These are phyloP conservation scores for Eubucco bourcierii DNA, from an alignment of 2,113 vertebrate species.

Conservation along the genomic window DNA sequence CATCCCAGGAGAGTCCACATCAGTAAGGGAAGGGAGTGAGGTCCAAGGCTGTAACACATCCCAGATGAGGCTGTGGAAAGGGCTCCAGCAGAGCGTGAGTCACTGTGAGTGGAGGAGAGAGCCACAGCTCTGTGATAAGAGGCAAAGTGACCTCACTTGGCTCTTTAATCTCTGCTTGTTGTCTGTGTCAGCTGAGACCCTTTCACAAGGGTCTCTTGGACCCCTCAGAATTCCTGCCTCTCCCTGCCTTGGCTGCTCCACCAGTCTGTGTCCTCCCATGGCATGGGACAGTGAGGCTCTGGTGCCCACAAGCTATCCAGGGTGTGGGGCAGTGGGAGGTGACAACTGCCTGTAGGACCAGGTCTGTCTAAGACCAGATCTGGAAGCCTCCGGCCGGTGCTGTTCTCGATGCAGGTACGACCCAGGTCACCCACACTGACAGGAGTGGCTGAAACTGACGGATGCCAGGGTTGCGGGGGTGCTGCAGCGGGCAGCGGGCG, in stretches of 20 bases:
- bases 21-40: slow-evolving; percentile 40
- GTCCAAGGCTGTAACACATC: slow-evolving; percentile 63
- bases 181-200: not conserved
- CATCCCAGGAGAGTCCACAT: slow-evolving; percentile 70
- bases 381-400: too few species aligned
- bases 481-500: not conserved
- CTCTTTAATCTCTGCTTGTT: not conserved
- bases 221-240: rapidly evolving
- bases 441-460: rapidly evolving
- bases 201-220: not conserved
- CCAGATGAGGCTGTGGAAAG: slow-evolving; percentile 66
- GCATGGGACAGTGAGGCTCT: rapidly evolving
- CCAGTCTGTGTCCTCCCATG: not conserved
- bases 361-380: not conserved
- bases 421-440: rapidly evolving
- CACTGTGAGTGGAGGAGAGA: not conserved
- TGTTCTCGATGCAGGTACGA: rapidly evolving
- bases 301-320: not conserved
- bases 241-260: not conserved
- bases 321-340: not conserved
- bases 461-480: not conserved
- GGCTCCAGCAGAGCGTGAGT: slow-evolving; percentile 10
- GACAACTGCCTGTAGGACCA: not conserved
- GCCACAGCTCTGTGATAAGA: slow-evolving; percentile 19
- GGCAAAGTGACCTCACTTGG: not conserved